phyloP scores from a whole-genome alignment of 2,797 vertebrate genomes.

The Falco berigora region DNA sequence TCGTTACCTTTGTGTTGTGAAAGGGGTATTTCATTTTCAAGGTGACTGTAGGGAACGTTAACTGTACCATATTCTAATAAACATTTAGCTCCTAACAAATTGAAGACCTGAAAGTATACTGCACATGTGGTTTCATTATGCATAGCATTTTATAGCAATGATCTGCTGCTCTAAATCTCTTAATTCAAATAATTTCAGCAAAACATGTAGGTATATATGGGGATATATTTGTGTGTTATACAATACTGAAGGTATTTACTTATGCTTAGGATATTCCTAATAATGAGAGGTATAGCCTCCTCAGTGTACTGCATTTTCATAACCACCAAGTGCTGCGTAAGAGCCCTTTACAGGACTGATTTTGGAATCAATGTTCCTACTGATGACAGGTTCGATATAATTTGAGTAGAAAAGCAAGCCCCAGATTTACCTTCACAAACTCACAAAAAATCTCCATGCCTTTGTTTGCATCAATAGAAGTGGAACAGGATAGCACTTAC shows the following conservation, averaged over 20 bases:
- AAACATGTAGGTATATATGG: not conserved
- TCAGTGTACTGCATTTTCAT: not conserved
- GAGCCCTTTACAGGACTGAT: not conserved
- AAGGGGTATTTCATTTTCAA: not conserved
- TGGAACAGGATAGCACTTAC: not conserved
- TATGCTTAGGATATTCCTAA: not conserved
- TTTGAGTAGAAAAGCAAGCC: not conserved
- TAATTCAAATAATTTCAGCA: not conserved
- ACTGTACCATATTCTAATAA: not conserved
- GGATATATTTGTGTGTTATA: not conserved
- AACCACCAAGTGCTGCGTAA: not conserved
- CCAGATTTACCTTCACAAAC: not conserved
- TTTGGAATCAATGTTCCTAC: not conserved
- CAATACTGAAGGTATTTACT: not conserved
- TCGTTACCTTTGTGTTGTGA: not conserved
- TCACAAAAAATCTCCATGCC: not conserved
- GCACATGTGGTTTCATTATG: not conserved
- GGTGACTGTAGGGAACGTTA: not conserved
- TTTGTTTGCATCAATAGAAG: not conserved
- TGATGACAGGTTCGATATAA: not conserved
- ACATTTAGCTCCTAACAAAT: not conserved
- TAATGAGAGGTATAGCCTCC: not conserved
- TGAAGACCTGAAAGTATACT: not conserved
- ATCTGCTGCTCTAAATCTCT: not conserved
- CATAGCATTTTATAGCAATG: not conserved